Evolutionary conservation across 53 echinoderm and acorn worm species (phyloP), one percentile per base, ranked within the genome.

Genomic region (Temnopleurus reevesii): DNA sequence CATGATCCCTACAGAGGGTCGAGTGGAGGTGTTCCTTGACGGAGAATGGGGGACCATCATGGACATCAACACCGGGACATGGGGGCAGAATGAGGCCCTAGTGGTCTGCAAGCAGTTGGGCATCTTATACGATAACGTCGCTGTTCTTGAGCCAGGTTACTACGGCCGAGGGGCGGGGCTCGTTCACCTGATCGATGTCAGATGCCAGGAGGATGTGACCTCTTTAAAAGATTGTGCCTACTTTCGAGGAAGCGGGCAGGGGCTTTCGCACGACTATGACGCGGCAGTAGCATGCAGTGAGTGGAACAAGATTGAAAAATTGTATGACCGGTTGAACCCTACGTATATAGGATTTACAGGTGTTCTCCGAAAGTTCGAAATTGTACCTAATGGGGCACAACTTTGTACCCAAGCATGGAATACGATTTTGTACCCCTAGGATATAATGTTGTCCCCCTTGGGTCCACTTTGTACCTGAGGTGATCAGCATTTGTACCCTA

Each of bases 101-200:
- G 30, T 27, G 24, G 49, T 79, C 46, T 79, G 79, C 51, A 29
- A 49, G 27, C 51, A 79, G 79, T 28, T 79, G 5, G 79, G 79
- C 10, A 38, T 38, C 21, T 9, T 6, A 1, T 18, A 41, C 23
- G 8, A 41, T 0, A 36, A 71, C 2, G 71, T 71, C 4, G 79
- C 28, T 7, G 12, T 27, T 30, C 51, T 79, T 1, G 46, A 3
- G 23, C 4, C 19, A 17, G 51, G 51, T 18, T 79, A 79, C 51
- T 79, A 79, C 49, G 79, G 79, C 3, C 46, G 28, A 4, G 49
- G 79, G 7, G 28, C 13, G n/a, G 79, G 79, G 1, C 47, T 27
- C 1, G 79, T 79, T 5, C 49, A 79, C 13, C 49, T 79, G 4
- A 3, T 12, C 12, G 5, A 28, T 30, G 47, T 49, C 27, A 27